phyloP scores from a whole-genome alignment of 2,113 vertebrate genomes.

The Cacatua alba region DNA sequence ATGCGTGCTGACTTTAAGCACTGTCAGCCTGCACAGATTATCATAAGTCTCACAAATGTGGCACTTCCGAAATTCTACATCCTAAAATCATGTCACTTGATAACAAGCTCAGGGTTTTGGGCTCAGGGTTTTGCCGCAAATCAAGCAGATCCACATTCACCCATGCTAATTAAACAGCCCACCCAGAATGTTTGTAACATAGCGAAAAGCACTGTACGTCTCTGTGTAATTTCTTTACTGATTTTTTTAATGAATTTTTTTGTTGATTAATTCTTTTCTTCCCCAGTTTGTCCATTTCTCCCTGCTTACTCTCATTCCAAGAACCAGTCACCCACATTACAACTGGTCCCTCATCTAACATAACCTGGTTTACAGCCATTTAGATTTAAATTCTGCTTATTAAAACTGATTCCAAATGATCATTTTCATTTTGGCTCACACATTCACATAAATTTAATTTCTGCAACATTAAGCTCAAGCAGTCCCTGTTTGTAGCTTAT shows the following conservation, averaged over 20 bases:
- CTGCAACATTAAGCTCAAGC: background rate
- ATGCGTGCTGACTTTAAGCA: background rate
- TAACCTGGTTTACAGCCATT: background rate
- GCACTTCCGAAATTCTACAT: background rate
- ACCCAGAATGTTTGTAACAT: background rate
- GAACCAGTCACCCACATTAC: background rate
- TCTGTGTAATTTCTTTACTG: background rate
- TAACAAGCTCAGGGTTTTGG: background rate
- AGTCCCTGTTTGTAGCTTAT: background rate
- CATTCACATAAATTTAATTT: conserved; percentile 1
- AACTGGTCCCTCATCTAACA: background rate
- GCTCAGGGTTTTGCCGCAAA: background rate
- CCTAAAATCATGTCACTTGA: background rate
- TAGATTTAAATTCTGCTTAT: background rate
- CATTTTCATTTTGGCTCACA: background rate
- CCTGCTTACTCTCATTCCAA: background rate
- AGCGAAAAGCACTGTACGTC: background rate
- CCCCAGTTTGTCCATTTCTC: background rate
- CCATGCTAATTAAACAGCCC: background rate
- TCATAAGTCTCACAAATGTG: background rate
- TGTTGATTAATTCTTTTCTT: background rate
- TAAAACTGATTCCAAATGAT: conserved; percentile 16
- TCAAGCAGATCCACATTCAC: background rate
- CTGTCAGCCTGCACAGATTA: background rate
- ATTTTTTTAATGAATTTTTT: background rate